These are phyloP conservation scores for Ecliptopera silaceata DNA, from an alignment of 2,888 invertebrate genomes.

Conservation along the genomic window DNA sequence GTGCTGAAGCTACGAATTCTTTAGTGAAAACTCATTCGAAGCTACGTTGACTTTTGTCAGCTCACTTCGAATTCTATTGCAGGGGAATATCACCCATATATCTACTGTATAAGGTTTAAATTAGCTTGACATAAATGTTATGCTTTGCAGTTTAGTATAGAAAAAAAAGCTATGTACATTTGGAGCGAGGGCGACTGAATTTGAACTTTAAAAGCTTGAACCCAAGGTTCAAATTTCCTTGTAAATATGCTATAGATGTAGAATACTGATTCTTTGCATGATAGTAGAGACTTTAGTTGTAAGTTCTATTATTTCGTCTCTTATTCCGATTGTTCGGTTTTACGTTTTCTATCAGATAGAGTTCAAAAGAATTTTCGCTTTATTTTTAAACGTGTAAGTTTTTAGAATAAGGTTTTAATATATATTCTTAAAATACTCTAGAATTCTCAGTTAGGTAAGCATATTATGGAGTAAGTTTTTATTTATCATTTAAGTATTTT, in stretches of 20 bases:
- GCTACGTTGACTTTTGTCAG: slow-evolving; percentile 6
- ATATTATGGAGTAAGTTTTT: no score
- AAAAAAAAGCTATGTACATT: neutral
- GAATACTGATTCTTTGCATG: neutral
- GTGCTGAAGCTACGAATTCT: slow-evolving; percentile 25
- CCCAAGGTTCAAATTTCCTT: neutral
- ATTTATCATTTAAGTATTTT: no score
- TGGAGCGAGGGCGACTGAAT: neutral
- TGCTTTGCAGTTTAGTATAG: no score
- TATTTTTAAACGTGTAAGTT: slow-evolving; percentile 5
- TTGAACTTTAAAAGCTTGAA: neutral
- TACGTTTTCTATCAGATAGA: slow-evolving; percentile 15
- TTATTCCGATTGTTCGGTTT: slow-evolving; percentile 16
- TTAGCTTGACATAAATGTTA: neutral
- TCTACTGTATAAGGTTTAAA: neutral
- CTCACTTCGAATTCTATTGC: neutral
- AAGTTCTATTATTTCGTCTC: slow-evolving; percentile 7
- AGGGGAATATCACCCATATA: neutral
- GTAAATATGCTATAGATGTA: neutral
- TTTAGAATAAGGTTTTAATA: no score
- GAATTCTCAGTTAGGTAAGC: no score
- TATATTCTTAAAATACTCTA: no score
- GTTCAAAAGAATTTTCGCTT: slow-evolving; percentile 12
- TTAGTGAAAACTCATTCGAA: slow-evolving; percentile 23
- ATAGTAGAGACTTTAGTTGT: neutral